Conservation (phyloP, 2,888 invertebrate species). For the Villa cingulata region DNA sequence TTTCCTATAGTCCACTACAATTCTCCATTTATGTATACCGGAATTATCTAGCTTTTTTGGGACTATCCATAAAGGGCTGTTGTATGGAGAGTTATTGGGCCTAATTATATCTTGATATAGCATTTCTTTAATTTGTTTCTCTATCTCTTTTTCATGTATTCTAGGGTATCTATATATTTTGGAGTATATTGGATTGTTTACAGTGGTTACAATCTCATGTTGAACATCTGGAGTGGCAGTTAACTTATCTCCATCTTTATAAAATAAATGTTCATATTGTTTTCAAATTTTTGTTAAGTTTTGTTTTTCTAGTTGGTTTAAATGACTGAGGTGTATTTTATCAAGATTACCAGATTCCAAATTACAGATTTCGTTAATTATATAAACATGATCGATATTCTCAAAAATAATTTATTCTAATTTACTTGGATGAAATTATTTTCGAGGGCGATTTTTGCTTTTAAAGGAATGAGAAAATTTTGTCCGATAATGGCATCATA, state of each 20-base stretch:
- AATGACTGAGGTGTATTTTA: no score
- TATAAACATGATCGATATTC: no score
- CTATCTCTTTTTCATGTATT: background rate
- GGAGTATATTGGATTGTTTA: background rate
- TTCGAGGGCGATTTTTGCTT: no score
- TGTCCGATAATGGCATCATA: no score
- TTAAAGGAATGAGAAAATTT: no score
- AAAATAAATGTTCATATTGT: background rate
- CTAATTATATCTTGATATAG: slow-evolving; percentile 8
- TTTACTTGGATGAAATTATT: no score
- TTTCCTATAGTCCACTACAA: background rate
- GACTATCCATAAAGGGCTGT: slow-evolving; percentile 3
- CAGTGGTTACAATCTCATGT: background rate
- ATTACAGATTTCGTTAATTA: no score
- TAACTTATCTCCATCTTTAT: background rate
- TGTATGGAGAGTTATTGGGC: slow-evolving; percentile 2
- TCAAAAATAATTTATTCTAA: no score
- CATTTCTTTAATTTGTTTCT: slow-evolving; percentile 14
- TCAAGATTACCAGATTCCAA: no score
- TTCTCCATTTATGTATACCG: background rate
- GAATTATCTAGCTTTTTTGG: slow-evolving; percentile 3
- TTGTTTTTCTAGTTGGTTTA: no score
- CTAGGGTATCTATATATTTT: background rate
- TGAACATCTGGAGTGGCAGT: background rate
- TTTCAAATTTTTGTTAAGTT: no score